These are phyloP conservation scores for Anolis carolinensis DNA, from an alignment of 2,113 vertebrate species.

Conservation along the genomic window DNA sequence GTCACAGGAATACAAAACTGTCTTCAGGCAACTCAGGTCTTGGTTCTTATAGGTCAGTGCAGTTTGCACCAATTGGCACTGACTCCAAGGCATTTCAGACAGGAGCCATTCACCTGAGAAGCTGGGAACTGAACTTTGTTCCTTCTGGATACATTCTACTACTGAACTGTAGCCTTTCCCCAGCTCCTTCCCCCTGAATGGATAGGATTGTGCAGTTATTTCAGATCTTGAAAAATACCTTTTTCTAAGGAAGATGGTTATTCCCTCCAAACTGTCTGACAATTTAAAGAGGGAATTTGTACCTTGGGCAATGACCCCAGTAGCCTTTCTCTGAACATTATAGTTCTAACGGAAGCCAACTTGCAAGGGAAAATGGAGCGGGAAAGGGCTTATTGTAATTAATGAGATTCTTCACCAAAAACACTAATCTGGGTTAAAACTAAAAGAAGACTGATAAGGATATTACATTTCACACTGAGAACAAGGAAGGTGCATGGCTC, in stretches of 20 bases:
- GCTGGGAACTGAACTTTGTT: not conserved
- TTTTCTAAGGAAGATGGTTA: constrained; percentile 46
- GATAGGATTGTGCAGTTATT: constrained; percentile 15
- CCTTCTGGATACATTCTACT: not conserved
- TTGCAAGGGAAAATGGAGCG: constrained; percentile 62
- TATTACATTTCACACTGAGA: constrained; percentile 80
- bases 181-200: not conserved
- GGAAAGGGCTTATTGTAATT: constrained; percentile 74
- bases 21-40: not conserved
- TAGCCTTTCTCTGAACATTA: constrained; percentile 75
- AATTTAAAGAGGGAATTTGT: constrained; percentile 76
- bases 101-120: no score
- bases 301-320: constrained; percentile 81
- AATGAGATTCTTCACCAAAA: constrained; percentile 82
- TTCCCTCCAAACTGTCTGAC: constrained; percentile 72
- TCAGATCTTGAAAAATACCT: constrained; percentile 51
- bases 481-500: constrained; percentile 76
- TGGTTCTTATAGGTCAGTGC: not conserved
- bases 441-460: constrained; percentile 87
- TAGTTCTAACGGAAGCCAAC: constrained; percentile 83
- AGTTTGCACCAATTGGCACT: not conserved
- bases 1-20: not conserved
- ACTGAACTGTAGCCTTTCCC: not conserved
- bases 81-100: not conserved
- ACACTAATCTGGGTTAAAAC: constrained; percentile 85